Conservation (phyloP, 2,113 vertebrate species). For the Cynoglossus semilaevis region DNA sequence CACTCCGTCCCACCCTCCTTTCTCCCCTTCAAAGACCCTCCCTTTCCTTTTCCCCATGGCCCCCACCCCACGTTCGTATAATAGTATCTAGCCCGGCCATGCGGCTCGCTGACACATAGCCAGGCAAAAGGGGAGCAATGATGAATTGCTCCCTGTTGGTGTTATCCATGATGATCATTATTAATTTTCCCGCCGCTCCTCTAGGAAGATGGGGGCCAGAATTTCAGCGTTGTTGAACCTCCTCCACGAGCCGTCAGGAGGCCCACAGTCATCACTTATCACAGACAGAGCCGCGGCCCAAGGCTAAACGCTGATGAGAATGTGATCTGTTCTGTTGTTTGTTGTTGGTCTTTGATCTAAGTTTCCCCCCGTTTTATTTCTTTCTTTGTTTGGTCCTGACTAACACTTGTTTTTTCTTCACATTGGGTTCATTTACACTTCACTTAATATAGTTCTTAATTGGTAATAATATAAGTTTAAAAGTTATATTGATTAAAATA, state of each 20-base stretch:
- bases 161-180: conserved; percentile 92
- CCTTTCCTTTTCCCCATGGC: conserved; percentile 71
- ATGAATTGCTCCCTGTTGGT: conserved; percentile 94
- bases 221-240: conserved; percentile 53
- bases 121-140: conserved; percentile 82
- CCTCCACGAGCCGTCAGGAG: conserved; percentile 61
- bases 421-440: neutral
- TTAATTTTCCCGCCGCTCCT: conserved; percentile 86
- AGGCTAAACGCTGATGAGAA: conserved; percentile 73
- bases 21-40: conserved; percentile 60
- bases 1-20: conserved; percentile 75
- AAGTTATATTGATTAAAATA: no score
- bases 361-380: conserved; percentile 5
- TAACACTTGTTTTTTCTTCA: neutral
- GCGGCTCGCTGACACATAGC: conserved; percentile 87
- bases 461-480: no score
- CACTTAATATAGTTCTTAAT: no score
- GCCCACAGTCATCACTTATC: conserved; percentile 74
- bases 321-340: conserved; percentile 53
- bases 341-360: neutral
- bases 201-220: conserved; percentile 64
- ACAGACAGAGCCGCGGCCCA: conserved; percentile 61
- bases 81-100: conserved; percentile 92
- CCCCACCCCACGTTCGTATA: conserved; percentile 80
- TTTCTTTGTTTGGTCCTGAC: conserved; percentile 1